Base-by-base conservation (phyloP, 2,888 invertebrate genomes). In the Cephus rjabovi region DNA sequence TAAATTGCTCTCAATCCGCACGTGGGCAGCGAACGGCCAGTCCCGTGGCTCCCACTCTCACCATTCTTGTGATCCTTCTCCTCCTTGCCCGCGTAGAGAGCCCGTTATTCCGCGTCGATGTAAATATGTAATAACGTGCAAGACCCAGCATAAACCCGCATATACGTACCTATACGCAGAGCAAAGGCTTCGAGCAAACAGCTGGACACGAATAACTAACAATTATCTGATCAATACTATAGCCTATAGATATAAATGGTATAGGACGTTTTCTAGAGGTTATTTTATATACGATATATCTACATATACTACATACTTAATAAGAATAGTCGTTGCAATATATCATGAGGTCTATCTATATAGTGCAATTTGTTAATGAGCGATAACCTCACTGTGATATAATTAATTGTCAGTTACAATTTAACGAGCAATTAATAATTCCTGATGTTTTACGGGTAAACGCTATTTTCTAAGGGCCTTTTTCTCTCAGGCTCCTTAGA, bases 1-100 rank as follows among this genome's bases (percentile, higher is more conserved):
- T 85, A 86, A 87, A 87, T 86, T 83, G 83, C 80, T 80, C 80
- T 82, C 79, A 82, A 84, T 83, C 83, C 81, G 82, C 83, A 84
- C 83, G 86, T 84, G 86, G 81, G 86, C 81, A 81, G 83, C 80
- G 76, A 76, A 77, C 78, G 77, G 77, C 79, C 81, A 78, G 79
- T 83, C 76, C 81, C 80, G 23, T 73, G 34, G 76, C 70, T 77
- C 77, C 68, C 23, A 56, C 56, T 56, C 56, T 56, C 56, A 56
- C 56, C 23, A 56, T 56, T 56, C 56, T 23, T 56, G 56, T 56
- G 56, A 56, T 56, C 23, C 2, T 56, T 56, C 56, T 23, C 56
- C 56, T 56, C 56, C 56, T 56, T 23, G 23, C 23, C 0, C 23
- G 56, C 56, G 56, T 56, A 56, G 23, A 56, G 74, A 77, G 77